phyloP scores from a whole-genome alignment of 1,140 invertebrate species.

The Drosophila arawakana region DNA sequence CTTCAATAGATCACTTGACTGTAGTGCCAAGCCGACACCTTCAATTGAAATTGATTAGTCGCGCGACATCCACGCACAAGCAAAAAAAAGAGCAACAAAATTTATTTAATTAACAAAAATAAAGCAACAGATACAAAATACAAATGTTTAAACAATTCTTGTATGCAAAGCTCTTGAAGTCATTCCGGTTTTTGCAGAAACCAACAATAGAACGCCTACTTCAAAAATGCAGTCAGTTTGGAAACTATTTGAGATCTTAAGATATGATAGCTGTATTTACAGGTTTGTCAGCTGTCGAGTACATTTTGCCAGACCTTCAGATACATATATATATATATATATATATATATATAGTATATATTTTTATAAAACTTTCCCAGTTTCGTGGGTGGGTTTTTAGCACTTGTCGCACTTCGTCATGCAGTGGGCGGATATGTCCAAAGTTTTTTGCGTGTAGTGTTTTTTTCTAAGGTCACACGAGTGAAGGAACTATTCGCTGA shows the following conservation, averaged over 20 bases:
- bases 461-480: slow-evolving; percentile 32
- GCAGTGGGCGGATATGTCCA: slow-evolving; percentile 20
- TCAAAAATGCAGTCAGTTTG: background rate
- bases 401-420: slow-evolving; percentile 32
- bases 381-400: slow-evolving; percentile 44
- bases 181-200: slow-evolving; percentile 8
- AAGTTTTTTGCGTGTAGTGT: slow-evolving; percentile 33
- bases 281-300: slow-evolving; percentile 40
- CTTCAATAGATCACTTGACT: slow-evolving; percentile 39
- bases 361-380: slow-evolving; percentile 37
- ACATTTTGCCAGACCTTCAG: slow-evolving; percentile 43
- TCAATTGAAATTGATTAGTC: slow-evolving; percentile 76
- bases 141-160: slow-evolving; percentile 18
- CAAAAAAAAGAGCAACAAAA: background rate
- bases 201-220: slow-evolving; percentile 11
- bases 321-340: no score
- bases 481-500: background rate
- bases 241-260: background rate
- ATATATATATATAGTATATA: no score
- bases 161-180: slow-evolving; percentile 15
- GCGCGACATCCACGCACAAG: slow-evolving; percentile 41
- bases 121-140: slow-evolving; percentile 3
- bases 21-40: slow-evolving; percentile 54
- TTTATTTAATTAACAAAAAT: slow-evolving; percentile 44
- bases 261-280: slow-evolving; percentile 10